These are phyloP conservation scores for Nematolebias whitei DNA, from an alignment of 2,113 vertebrate species.

Conservation along the genomic window DNA sequence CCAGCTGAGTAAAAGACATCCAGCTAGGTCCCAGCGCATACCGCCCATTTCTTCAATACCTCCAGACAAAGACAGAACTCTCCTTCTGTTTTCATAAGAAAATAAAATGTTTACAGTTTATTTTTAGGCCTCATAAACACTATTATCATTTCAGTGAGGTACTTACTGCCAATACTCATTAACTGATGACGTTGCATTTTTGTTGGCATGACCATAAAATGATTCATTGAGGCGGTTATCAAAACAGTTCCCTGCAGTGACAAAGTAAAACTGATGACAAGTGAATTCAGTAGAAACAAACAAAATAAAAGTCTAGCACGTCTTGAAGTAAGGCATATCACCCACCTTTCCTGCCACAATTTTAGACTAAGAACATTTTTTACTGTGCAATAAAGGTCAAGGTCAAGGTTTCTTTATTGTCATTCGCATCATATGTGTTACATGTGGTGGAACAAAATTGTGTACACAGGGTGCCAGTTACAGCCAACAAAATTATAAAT, in stretches of 20 bases:
- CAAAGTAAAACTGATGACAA: background rate
- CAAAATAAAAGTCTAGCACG: no score
- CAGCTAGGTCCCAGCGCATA: constrained; percentile 1
- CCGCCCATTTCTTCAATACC: background rate
- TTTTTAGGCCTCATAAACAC: no score
- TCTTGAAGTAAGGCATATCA: no score
- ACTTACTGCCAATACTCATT: constrained; percentile 1
- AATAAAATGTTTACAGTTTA: no score
- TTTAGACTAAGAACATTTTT: no score
- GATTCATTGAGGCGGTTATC: background rate
- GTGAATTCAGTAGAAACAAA: background rate
- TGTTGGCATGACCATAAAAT: background rate
- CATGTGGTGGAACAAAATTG: no score
- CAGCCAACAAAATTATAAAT: no score
- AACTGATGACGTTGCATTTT: background rate
- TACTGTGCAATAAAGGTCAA: no score
- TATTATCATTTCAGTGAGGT: background rate
- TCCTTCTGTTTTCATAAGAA: background rate
- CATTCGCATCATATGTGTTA: no score
- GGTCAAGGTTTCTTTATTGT: no score
- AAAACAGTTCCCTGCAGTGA: background rate
- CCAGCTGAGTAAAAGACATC: background rate
- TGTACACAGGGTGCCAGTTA: no score
- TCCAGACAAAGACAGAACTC: background rate
- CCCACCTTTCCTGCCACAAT: no score